Evolutionary conservation across 1,140 invertebrate genomes (phyloP), one percentile per base, ranked within the genome.

Genomic region (Lepidostoma basale): DNA sequence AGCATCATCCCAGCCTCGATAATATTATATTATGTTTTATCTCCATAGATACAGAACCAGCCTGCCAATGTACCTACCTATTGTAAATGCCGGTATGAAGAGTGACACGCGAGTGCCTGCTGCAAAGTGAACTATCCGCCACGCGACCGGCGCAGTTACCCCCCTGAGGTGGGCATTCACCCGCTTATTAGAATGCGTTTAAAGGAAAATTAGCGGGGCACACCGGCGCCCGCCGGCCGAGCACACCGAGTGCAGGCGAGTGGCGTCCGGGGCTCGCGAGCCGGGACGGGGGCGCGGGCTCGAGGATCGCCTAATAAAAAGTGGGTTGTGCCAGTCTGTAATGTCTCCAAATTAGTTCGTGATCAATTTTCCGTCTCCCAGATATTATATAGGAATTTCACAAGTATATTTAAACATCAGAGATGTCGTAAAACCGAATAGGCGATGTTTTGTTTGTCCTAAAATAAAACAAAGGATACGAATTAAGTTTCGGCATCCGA

Each of bases 271-370:
- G 3, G 10, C 16, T n/a, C 36, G 16, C 36, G 36, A 40, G n/a
- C n/a, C n/a, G 16, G 36, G 36, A 3, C 3, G 10, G 10, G 18
- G 42, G 10, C 23, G 26, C 33, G 9, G 28, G 30, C 22, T 22
- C 8, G 1, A 33, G 16, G 33, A 33, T 56, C 28, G 52, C 28
- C 28, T 54, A 56, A 20, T 3, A 49, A 33, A 28, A 56, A 33
- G 52, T 22, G 45, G 45, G 14, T 18, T 39, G 52, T 56, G 52
- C 52, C 52, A 56, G 3, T 9, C 52, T 16, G 52, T 33, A 56
- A 56, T 56, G 28, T 56, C 52, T 33, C 52, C 52, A 10, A 56
- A 56, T 30, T 4, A 16, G 52, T 56, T 56, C 52, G 52, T 56
- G 52, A 56, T 56, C 52, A 36, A 56, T 36, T 18, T 20, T 56